Evolutionary conservation across 2,113 vertebrate species (phyloP), one percentile per base, ranked within the genome.

Genomic region (Narcine bancroftii): DNA sequence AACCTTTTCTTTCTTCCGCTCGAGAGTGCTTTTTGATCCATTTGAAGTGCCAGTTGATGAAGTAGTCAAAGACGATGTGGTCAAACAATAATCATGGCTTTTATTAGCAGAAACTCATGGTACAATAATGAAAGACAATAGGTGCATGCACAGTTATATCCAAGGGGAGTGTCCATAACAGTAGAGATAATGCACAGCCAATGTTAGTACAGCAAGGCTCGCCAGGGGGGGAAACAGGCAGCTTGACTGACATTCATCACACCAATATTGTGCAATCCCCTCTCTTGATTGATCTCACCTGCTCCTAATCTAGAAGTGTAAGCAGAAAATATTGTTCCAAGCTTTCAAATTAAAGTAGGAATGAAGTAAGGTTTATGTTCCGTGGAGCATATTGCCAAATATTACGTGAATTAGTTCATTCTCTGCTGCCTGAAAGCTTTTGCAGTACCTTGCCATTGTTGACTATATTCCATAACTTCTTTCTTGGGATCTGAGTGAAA

Each of bases 361-460:
- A 53, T 33, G 29, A 53, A 56, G 60, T 87, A 87, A 87, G 56
- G 19, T 33, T 85, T 13, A 85, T 60, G 50, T 87, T 87, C 53
- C 36, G 21, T 53, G 36, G 81, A 53, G 81, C 56, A 87, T n/a
- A 63, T 60, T 87, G 17, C 81, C 81, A 33, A 87, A 36, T 63
- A 53, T 87, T 87, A 87, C 53, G 33, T 87, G 81, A 87, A 87
- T 87, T 87, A 87, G 81, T 15, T 87, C 53, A 87, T 87, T 87
- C 50, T 60, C 33, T 36, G 81, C 89, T 42, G 63, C 29, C 47
- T 91, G 29, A 91, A 91, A 71, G 89, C 9, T 66, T 45, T 69
- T 69, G 24, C 60, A 45, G 63, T 91, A 63, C 89, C 39, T 91
- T 17, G 36, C 89, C 69, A 69, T 47, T 29, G 9, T 45, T 91